Conservation (phyloP, 1,140 invertebrate species). For the Lasioglossum albipes region DNA sequence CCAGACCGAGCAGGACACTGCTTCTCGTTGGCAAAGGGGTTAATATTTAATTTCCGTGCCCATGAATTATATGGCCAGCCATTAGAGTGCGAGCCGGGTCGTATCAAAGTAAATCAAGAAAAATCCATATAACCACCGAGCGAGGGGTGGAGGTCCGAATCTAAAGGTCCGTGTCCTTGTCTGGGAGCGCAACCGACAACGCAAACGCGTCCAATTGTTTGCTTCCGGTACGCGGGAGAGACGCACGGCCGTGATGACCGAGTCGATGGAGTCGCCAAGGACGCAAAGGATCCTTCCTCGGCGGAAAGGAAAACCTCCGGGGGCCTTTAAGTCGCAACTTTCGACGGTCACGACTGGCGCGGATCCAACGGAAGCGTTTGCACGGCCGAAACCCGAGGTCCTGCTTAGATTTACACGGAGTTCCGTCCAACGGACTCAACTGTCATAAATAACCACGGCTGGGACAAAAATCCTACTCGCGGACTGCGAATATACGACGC, state of each 20-base stretch:
- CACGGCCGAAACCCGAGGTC: slow-evolving; percentile 2
- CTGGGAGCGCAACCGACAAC: background rate
- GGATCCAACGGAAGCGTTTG: slow-evolving; percentile 42
- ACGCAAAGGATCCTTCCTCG: slow-evolving; percentile 10
- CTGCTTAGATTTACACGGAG: slow-evolving; percentile 30
- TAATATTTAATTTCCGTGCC: too few relatives aligned
- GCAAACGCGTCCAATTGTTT: slow-evolving; percentile 25
- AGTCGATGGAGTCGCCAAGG: slow-evolving; percentile 24
- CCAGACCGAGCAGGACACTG: too few relatives aligned
- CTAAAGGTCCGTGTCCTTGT: slow-evolving; percentile 22
- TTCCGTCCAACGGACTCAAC: slow-evolving; percentile 16
- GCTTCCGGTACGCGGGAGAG: slow-evolving; percentile 10
- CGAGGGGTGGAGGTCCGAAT: background rate
- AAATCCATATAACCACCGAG: too few relatives aligned
- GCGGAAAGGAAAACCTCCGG: slow-evolving; percentile 23
- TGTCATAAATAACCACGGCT: slow-evolving; percentile 22
- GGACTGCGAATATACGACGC: background rate
- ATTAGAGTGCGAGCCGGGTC: too few relatives aligned
- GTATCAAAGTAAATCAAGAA: too few relatives aligned
- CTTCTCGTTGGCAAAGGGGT: too few relatives aligned
- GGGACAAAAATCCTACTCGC: slow-evolving; percentile 7
- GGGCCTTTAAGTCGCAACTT: slow-evolving; percentile 39
- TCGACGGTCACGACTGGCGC: slow-evolving; percentile 39
- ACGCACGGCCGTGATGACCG: slow-evolving; percentile 14
- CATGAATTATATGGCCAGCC: too few relatives aligned